phyloP scores from a whole-genome alignment of 2,888 invertebrate species.

The Gortyna flavago region DNA sequence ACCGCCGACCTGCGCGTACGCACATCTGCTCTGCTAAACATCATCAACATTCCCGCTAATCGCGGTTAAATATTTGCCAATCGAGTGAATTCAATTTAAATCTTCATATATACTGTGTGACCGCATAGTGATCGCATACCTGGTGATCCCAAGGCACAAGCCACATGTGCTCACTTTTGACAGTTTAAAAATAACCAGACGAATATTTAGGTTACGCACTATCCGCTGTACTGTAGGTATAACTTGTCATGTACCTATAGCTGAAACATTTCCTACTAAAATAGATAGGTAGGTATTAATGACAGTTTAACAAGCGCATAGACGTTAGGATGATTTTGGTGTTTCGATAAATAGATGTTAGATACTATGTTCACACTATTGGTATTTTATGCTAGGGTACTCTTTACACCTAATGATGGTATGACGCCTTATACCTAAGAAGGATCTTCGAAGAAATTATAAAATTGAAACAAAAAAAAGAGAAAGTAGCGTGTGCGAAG shows the following conservation, averaged over 20 bases:
- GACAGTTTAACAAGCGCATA: slow-evolving; percentile 36
- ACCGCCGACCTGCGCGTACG: slow-evolving; percentile 44
- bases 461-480: neutral
- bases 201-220: slow-evolving; percentile 56
- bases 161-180: slow-evolving; percentile 48
- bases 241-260: slow-evolving; percentile 21
- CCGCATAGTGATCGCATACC: slow-evolving; percentile 23
- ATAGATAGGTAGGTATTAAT: slow-evolving; percentile 53
- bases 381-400: neutral
- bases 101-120: slow-evolving; percentile 6
- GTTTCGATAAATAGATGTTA: slow-evolving; percentile 12
- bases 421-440: neutral
- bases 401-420: neutral
- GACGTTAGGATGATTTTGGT: slow-evolving; percentile 8
- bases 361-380: neutral
- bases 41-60: slow-evolving; percentile 45
- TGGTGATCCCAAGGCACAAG: slow-evolving; percentile 29
- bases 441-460: neutral
- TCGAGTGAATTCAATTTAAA: slow-evolving; percentile 30
- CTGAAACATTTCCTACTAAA: slow-evolving; percentile 35
- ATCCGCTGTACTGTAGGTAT: slow-evolving; percentile 17
- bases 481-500: neutral
- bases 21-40: slow-evolving; percentile 57
- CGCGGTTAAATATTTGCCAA: slow-evolving; percentile 35
- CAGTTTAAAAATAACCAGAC: slow-evolving; percentile 58